Base-by-base conservation (phyloP, 37 sponge, comb jelly and placozoan species). In the Halisarca cf. caerulea region DNA sequence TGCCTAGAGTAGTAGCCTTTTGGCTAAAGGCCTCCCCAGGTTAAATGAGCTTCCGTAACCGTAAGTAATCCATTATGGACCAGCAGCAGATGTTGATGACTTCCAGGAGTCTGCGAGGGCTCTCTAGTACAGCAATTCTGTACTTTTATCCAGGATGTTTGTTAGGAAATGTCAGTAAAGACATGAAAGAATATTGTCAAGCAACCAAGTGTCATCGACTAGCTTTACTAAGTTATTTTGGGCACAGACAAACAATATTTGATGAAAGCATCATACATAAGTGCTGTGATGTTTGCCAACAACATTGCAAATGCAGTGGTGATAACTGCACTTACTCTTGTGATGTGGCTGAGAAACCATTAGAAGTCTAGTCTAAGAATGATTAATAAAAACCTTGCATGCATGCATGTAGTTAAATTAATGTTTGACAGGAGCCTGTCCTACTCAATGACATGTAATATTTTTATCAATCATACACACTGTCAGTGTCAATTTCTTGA, bases 1-100 rank as follows among this genome's bases (percentile, higher is more conserved):
- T n/a, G n/a, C n/a, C n/a, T n/a, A n/a, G n/a, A n/a, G n/a, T n/a
- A n/a, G n/a, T n/a, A n/a, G n/a, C n/a, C n/a, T n/a, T n/a, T n/a
- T n/a, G n/a, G n/a, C n/a, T n/a, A n/a, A n/a, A n/a, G n/a, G n/a
- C n/a, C n/a, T n/a, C n/a, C n/a, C n/a, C n/a, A n/a, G n/a, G n/a
- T n/a, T n/a, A n/a, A n/a, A n/a, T n/a, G n/a, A n/a, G n/a, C n/a
- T n/a, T n/a, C n/a, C n/a, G n/a, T n/a, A n/a, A n/a, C n/a, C n/a
- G n/a, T 59, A n/a, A n/a, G 77, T 74, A 2, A 74, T 74, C 21
- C 77, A 74, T 40, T 74, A 74, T 74, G 77, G 77, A 17, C 77
- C 77, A 42, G 41, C 77, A 3, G 4, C 43, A 41, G 77, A 74
- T 40, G 41, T 74, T n/a, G 77, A 74, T 40, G 77, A 74, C 77